Conservation (phyloP, 1,140 invertebrate species). For the Phortica variegata region DNA sequence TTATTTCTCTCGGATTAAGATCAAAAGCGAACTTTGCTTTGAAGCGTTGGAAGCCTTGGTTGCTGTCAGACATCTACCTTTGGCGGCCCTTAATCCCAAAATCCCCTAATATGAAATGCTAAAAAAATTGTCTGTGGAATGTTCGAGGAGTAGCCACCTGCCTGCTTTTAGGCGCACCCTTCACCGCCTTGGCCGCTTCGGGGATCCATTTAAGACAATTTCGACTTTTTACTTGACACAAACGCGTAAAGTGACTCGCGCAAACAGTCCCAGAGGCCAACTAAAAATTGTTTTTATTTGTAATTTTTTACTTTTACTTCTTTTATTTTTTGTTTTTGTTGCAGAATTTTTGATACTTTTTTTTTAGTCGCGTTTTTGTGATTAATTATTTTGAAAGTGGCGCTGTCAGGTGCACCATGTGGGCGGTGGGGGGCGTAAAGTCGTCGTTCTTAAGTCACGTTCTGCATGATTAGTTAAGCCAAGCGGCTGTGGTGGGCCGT, state of each 20-base stretch:
- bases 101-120: slow-evolving; percentile 55
- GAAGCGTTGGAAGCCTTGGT: slow-evolving; percentile 27
- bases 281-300: slow-evolving; percentile 43
- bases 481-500: slow-evolving; percentile 35
- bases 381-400: slow-evolving; percentile 53
- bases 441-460: slow-evolving; percentile 43
- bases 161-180: slow-evolving; percentile 3
- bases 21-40: slow-evolving; percentile 43
- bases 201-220: slow-evolving; percentile 9
- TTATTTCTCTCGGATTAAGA: slow-evolving; percentile 24
- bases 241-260: no score
- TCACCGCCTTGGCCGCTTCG: background rate
- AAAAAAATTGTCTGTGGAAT: slow-evolving; percentile 30
- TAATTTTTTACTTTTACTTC: slow-evolving; percentile 19
- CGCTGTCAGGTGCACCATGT: slow-evolving; percentile 25
- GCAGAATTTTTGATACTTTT: background rate
- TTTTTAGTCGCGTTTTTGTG: slow-evolving; percentile 37
- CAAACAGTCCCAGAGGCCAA: slow-evolving; percentile 47
- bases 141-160: slow-evolving; percentile 28
- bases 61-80: background rate
- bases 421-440: slow-evolving; percentile 10
- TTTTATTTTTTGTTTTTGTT: background rate
- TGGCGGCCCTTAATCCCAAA: slow-evolving; percentile 29
- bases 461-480: slow-evolving; percentile 52
- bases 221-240: slow-evolving; percentile 16